Evolutionary conservation across 2,797 vertebrate species (phyloP).

Genomic region (Malurus leucopterus): DNA sequence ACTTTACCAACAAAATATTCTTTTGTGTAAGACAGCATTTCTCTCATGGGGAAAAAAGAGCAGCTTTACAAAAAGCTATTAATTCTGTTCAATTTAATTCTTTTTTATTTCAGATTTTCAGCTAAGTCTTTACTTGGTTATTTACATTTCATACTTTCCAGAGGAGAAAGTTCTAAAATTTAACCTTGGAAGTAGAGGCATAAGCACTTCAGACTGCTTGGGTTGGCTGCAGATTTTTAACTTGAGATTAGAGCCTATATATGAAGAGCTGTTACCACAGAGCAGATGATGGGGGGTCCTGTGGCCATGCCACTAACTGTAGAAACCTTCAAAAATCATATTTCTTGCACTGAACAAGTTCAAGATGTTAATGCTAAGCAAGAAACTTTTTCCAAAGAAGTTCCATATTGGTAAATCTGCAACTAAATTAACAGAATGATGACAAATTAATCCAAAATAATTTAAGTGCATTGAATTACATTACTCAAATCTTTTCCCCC

Average conservation of each 20-base stretch:
- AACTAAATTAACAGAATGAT: not conserved
- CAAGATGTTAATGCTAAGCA: not conserved
- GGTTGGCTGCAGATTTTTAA: not conserved
- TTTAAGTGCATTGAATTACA: not conserved
- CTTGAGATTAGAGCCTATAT: not conserved
- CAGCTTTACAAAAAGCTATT: not conserved
- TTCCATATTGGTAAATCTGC: not conserved
- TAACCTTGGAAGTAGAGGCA: not conserved
- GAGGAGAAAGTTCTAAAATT: not conserved
- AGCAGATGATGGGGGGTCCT: not conserved
- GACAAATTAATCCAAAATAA: not conserved
- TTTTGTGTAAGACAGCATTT: not conserved
- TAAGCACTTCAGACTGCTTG: not conserved
- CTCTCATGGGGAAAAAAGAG: not conserved
- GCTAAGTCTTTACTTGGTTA: not conserved
- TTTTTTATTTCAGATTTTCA: not conserved
- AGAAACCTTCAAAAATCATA: not conserved
- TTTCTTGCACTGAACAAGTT: not conserved
- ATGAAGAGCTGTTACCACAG: not conserved
- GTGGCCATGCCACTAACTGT: accelerated
- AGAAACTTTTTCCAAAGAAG: not conserved
- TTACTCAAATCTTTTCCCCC: not conserved
- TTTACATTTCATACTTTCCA: not conserved
- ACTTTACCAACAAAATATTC: not conserved
- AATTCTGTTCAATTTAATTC: not conserved